These are phyloP conservation scores for Apantesis nais DNA, from an alignment of 2,888 invertebrate species.

Conservation along the genomic window DNA sequence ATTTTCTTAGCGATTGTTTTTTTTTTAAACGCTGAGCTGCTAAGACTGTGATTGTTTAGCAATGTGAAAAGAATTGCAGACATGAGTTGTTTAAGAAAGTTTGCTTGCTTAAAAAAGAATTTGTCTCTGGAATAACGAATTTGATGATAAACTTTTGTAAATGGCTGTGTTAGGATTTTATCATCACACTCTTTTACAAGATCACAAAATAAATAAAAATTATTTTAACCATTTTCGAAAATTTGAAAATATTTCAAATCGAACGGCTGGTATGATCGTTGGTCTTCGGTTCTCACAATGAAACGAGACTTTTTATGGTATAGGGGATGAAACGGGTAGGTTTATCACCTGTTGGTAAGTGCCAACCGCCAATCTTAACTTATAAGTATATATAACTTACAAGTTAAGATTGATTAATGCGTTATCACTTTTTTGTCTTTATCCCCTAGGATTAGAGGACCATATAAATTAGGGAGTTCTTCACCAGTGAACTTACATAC, in stretches of 20 bases:
- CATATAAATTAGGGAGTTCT: neutral
- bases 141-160: neutral
- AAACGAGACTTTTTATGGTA: no score
- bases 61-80: neutral
- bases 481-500: neutral
- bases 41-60: neutral
- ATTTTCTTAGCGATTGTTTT: neutral
- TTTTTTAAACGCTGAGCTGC: neutral
- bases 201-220: neutral
- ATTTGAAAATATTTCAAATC: neutral
- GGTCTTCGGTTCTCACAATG: neutral
- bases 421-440: neutral
- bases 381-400: no score
- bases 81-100: neutral
- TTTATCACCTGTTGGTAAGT: neutral
- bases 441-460: neutral
- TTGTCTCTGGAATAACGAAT: neutral
- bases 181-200: neutral
- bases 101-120: neutral
- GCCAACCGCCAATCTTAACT: no score
- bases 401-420: neutral
- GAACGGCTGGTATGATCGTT: neutral
- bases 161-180: neutral
- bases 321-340: no score
- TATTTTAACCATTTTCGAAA: neutral